Conservation (phyloP, 2,888 invertebrate genomes). For the Lasioglossum zephyrum region DNA sequence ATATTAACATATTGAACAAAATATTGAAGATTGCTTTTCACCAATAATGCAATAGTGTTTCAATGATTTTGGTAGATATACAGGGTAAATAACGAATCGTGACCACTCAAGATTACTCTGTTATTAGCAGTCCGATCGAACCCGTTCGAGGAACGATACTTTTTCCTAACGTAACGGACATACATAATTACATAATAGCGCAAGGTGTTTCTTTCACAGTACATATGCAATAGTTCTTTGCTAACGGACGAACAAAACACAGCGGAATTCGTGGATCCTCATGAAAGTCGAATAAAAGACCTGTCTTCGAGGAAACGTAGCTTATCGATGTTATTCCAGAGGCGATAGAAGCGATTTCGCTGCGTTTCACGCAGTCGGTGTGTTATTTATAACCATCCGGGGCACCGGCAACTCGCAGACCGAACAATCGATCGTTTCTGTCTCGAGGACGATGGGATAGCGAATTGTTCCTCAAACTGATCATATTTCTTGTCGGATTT, state of each 20-base stretch:
- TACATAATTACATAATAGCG: too few species aligned
- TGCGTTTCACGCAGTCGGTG: conserved; percentile 21
- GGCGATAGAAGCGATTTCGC: conserved; percentile 43
- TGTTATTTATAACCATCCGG: conserved; percentile 45
- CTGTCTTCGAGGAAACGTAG: conserved; percentile 16
- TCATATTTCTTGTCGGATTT: conserved; percentile 3
- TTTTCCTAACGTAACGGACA: too few species aligned
- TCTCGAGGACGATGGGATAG: conserved; percentile 49
- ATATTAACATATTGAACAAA: too few species aligned
- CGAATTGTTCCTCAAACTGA: conserved; percentile 61
- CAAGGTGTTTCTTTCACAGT: too few species aligned
- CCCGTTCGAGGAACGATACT: too few species aligned
- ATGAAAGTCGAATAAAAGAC: conserved; percentile 34
- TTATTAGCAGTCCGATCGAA: too few species aligned
- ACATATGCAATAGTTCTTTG: background rate
- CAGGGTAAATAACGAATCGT: too few species aligned
- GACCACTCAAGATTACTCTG: too few species aligned
- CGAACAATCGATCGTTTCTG: conserved; percentile 54
- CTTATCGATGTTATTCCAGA: conserved; percentile 49
- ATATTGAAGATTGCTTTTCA: too few species aligned
- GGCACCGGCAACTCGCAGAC: conserved; percentile 20
- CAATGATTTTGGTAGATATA: too few species aligned
- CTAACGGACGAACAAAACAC: background rate
- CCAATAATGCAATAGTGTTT: too few species aligned
- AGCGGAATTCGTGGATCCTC: conserved; percentile 5